phyloP scores from a whole-genome alignment of 2,113 vertebrate genomes.

The Cyphomyrus plagiostoma region DNA sequence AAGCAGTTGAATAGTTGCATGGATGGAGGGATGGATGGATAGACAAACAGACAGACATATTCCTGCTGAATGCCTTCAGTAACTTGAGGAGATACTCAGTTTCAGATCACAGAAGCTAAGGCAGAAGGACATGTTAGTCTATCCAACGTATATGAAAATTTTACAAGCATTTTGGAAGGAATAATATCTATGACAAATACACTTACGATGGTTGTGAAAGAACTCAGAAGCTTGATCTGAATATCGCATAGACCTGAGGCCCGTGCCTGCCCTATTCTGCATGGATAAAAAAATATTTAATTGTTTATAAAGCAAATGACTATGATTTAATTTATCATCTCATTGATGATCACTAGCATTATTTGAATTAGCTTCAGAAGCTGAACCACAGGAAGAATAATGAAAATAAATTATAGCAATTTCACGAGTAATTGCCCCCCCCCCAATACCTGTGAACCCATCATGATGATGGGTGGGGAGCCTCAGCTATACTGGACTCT shows the following conservation, averaged over 20 bases:
- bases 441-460: not conserved
- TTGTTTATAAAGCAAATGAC: constrained; percentile 16
- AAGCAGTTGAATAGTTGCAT: not conserved
- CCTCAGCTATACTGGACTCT: not conserved
- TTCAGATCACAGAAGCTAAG: not conserved
- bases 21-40: not conserved
- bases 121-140: not conserved
- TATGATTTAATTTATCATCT: constrained; percentile 20
- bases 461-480: not conserved
- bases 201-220: not conserved
- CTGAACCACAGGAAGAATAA: not conserved
- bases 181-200: not conserved
- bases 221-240: not conserved
- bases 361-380: not conserved
- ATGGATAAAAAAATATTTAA: constrained; percentile 15
- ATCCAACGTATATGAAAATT: not conserved
- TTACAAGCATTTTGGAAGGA: not conserved
- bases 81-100: not conserved
- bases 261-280: not conserved
- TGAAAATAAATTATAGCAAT: constrained; percentile 19
- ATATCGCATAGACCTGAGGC: not conserved
- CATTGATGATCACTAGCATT: constrained; percentile 11
- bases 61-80: not conserved
- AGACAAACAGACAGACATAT: not conserved
- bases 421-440: constrained; percentile 8